These are phyloP conservation scores for Archaeoteleia sp. DNA, from an alignment of 2,888 invertebrate genomes.

Conservation along the genomic window DNA sequence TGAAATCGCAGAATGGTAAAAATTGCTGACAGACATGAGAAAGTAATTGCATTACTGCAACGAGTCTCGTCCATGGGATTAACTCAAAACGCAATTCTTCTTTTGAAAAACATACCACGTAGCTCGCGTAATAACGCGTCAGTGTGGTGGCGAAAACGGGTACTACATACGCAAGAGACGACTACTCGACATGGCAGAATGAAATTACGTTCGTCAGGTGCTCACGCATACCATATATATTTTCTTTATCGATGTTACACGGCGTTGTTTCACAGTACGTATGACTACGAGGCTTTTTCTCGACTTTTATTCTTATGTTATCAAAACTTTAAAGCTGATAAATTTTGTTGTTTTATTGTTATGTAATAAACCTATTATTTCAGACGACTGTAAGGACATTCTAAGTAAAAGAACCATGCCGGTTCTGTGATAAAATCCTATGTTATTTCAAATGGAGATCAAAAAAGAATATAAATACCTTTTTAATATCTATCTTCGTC, in stretches of 20 bases:
- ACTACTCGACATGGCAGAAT: slow-evolving; percentile 36
- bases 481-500: too few species aligned
- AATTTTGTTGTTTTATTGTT: too few species aligned
- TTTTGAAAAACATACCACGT: slow-evolving; percentile 53
- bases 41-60: slow-evolving; percentile 53
- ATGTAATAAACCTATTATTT: too few species aligned
- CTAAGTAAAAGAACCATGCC: too few species aligned
- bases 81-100: slow-evolving; percentile 53
- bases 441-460: too few species aligned
- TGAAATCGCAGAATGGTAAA: slow-evolving; percentile 52
- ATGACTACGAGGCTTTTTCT: slow-evolving; percentile 10
- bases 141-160: slow-evolving; percentile 47
- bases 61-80: slow-evolving; percentile 47
- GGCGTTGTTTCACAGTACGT: slow-evolving; percentile 9
- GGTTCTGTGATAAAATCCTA: too few species aligned
- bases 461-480: too few species aligned
- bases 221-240: slow-evolving; percentile 24
- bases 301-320: neutral
- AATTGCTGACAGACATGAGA: slow-evolving; percentile 49
- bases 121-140: slow-evolving; percentile 52
- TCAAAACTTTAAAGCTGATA: too few species aligned
- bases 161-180: slow-evolving; percentile 44
- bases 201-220: slow-evolving; percentile 51
- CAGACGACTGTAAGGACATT: too few species aligned
- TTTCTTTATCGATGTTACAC: slow-evolving; percentile 20